A percentile compares a stretch with the other conserved stretches of the same genome.
phyloP scores from a whole-genome alignment of 1,140 invertebrate species.

The Pogonognathellus flavescens region DNA sequence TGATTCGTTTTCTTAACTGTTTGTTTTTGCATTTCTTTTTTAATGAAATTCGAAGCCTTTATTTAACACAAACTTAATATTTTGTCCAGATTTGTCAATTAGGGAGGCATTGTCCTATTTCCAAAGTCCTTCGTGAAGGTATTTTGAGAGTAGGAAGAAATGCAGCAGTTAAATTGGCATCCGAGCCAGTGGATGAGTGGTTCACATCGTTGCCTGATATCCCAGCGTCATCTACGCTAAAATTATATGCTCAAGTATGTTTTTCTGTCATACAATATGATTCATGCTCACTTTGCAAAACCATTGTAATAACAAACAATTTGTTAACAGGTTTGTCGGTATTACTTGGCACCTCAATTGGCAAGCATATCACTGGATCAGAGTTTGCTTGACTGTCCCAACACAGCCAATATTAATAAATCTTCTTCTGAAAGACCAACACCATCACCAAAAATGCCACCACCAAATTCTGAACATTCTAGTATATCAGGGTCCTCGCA shows the following conservation, averaged over 20 bases:
- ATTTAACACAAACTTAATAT: conserved; percentile 40
- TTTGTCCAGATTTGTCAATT: conserved; percentile 81
- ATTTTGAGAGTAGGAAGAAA: conserved; percentile 87
- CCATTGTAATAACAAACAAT: background rate
- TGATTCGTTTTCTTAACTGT: conserved; percentile 14
- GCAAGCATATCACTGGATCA: conserved; percentile 85
- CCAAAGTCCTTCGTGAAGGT: conserved; percentile 86
- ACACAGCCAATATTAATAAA: conserved; percentile 69
- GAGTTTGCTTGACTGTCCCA: conserved; percentile 80
- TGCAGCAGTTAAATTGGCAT: conserved; percentile 75
- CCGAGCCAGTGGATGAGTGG: conserved; percentile 90
- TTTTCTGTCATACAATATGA: background rate
- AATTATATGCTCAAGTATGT: conserved; percentile 86
- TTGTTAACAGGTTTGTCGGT: conserved; percentile 75
- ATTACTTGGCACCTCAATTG: conserved; percentile 85
- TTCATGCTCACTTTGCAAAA: background rate
- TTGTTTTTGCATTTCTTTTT: background rate
- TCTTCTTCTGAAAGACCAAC: conserved; percentile 68
- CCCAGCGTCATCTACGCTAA: conserved; percentile 83
- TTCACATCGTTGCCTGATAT: conserved; percentile 86
- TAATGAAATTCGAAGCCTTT: conserved; percentile 6
- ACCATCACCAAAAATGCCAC: conserved; percentile 75
- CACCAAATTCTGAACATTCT: conserved; percentile 70
- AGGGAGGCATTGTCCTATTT: conserved; percentile 89
- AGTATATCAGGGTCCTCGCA: conserved; percentile 69